phyloP scores from a whole-genome alignment of 2,113 vertebrate genomes.

The Abramis brama region DNA sequence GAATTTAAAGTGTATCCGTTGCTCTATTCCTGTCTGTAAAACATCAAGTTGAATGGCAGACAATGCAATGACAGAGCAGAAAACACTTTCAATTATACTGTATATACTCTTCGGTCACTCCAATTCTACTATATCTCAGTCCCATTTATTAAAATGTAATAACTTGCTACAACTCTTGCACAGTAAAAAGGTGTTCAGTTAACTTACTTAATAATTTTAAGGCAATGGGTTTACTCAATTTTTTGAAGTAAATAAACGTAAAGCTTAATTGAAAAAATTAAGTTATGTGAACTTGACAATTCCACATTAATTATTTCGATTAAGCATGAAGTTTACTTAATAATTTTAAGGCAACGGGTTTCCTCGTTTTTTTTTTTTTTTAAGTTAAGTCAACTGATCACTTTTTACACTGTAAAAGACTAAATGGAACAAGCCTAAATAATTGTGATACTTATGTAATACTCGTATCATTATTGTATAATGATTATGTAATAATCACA shows the following conservation, averaged over 20 bases:
- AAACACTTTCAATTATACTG: neutral
- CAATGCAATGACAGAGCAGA: neutral
- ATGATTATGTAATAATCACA: neutral
- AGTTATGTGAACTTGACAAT: too few species aligned
- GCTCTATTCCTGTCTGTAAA: slow-evolving; percentile 66
- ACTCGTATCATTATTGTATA: neutral
- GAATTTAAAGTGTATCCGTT: slow-evolving; percentile 66
- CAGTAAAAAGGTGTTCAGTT: too few species aligned
- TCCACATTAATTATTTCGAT: too few species aligned
- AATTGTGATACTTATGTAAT: neutral
- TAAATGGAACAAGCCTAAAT: neutral
- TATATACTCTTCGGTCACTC: neutral
- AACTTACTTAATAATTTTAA: too few species aligned
- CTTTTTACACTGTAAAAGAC: neutral
- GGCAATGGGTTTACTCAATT: too few species aligned
- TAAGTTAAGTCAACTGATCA: too few species aligned
- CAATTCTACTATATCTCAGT: neutral
- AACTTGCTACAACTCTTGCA: neutral
- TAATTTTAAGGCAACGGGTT: too few species aligned
- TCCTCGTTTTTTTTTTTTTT: too few species aligned
- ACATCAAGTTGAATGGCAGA: neutral
- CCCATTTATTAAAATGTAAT: neutral
- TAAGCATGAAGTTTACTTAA: too few species aligned
- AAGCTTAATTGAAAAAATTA: too few species aligned
- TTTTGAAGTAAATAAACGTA: too few species aligned